Evolutionary conservation across 2,797 vertebrate species (phyloP), one percentile per base, ranked within the genome.

Genomic region (Alauda arvensis): DNA sequence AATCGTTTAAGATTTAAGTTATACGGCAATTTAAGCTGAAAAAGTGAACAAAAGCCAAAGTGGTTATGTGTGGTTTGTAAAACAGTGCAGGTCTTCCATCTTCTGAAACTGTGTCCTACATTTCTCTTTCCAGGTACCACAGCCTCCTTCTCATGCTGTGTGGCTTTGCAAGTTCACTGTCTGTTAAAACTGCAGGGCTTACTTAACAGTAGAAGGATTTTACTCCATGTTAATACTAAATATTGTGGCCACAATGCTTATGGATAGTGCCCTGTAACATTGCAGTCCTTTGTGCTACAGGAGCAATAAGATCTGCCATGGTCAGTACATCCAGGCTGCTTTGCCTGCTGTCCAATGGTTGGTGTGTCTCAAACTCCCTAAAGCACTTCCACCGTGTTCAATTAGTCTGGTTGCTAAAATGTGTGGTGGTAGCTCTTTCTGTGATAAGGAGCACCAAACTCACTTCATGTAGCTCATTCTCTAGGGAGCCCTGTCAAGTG

Each of bases 1-100:
- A 70, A 86, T 89, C 0, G 70, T 45, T 85, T 60, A 31, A 43
- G 11, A 33, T 83, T 87, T 77, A 74, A 85, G 60, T 82, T 83
- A 62, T 65, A 68, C 43, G 28, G 15, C 12, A 63, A 57, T 67
- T 80, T 71, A 84, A 84, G 31, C 23, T 81, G 43, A 68, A 82
- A 65, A 75, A 77, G 18, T 14, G 26, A 75, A 52, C 40, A 56
- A 78, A 88, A 78, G 15, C 61, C 34, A 34, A 43, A 77, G 51
- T 65, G 67, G 37, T 16, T n/a, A 2, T 2, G 2, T 11, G 33
- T 45, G 70, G 49, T 72, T 49, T 72, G 67, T 85, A 49, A 56
- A 83, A 83, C 12, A 43, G 43, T 34, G 31, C 7, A 45, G 43
- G 25, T 55, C 20, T 87, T 91, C 48, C 45, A 34, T 83, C 42